Evolutionary conservation across 2,113 vertebrate species (phyloP), one percentile per base, ranked within the genome.

Genomic region (Paratilapia polleni): DNA sequence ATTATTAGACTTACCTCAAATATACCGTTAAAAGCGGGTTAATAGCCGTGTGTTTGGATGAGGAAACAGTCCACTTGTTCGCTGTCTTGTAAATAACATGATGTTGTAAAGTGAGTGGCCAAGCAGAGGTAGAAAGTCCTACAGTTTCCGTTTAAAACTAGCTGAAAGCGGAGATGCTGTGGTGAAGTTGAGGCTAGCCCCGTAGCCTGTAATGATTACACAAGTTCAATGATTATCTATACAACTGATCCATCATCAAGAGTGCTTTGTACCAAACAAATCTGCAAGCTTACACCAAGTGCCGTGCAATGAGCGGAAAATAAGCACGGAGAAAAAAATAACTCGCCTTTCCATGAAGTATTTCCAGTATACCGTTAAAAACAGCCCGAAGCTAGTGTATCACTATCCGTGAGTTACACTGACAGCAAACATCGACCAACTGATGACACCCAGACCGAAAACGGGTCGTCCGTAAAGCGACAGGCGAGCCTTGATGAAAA

Each of bases 1-100:
- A 17, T 57, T n/a, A 4, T 11, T 26, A n/a, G n/a, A 77, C 87
- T 86, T 87, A 93, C 92, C 91, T 77, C 56, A 31, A 77, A 79
- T 63, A 85, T 28, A 43, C 56, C 2, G 63, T 22, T 74, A 59
- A 13, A 57, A 63, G 14, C 73, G 82, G 36, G 9, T 73, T 49
- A 43, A 62, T 20, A 58, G 63, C 52, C 19, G 52, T 56, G 4
- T 2, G 14, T 47, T 57, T 3, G 47, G 19, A 38, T 79, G 61
- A 43, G 49, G 64, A 47, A 52, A 31, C 11, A 31, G 64, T 87
- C 58, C 90, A 68, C 70, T 80, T 78, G 80, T 78, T 84, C 9
- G 2, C 15, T 52, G 57, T 56, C 47, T 68, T 74, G 19, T 34
- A 28, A 52, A 47, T 28, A 8, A 24, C 82, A 58, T 41, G 70